Conservation (phyloP, 2,113 vertebrate species). For the Carettochelys insculpta region DNA sequence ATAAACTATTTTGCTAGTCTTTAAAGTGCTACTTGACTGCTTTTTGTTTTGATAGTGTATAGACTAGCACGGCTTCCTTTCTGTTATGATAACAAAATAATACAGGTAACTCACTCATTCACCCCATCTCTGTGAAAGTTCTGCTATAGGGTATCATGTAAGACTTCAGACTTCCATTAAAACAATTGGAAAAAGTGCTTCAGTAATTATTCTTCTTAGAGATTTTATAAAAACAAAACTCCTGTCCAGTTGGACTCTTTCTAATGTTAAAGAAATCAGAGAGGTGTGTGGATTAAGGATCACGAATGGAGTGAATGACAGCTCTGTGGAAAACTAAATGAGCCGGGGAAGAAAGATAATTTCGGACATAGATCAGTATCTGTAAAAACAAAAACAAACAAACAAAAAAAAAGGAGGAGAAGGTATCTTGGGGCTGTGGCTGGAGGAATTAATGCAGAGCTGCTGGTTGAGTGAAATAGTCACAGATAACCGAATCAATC, state of each 20-base stretch:
- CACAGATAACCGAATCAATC: not conserved
- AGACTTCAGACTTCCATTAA: not conserved
- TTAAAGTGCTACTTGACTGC: no score
- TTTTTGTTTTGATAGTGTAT: no score
- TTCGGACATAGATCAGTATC: not conserved
- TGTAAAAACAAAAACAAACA: no score
- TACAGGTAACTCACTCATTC: not conserved
- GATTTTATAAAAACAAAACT: not conserved
- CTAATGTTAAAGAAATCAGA: not conserved
- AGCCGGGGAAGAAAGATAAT: not conserved
- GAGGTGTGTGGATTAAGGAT: not conserved
- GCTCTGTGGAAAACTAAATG: not conserved
- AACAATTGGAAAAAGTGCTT: not conserved
- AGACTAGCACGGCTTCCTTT: no score
- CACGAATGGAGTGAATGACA: not conserved
- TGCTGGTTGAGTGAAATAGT: rapidly evolving
- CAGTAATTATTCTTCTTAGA: not conserved
- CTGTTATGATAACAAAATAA: no score
- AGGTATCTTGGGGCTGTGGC: not conserved
- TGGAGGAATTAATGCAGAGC: not conserved
- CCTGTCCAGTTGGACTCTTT: not conserved
- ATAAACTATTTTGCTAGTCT: no score
- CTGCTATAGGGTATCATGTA: not conserved
- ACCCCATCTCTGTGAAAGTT: not conserved
- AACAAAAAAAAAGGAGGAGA: not conserved